Evolutionary conservation across 2,113 vertebrate genomes (phyloP).

Genomic region (Menidia beryllina): DNA sequence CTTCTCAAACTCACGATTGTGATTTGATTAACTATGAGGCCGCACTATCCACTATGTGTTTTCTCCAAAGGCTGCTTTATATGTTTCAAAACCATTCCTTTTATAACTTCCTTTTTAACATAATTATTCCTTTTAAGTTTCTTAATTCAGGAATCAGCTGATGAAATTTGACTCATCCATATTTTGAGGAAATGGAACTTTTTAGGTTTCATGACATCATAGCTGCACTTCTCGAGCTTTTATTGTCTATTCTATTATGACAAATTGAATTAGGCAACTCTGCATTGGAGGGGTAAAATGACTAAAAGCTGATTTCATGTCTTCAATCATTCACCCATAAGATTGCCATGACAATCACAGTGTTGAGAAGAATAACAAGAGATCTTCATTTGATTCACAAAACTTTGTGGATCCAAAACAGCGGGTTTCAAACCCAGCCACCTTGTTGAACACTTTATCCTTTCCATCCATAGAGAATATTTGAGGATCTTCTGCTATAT

Average conservation of each 20-base stretch:
- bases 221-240: conserved; percentile 7
- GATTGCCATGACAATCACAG: too few relatives aligned
- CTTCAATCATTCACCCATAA: too few relatives aligned
- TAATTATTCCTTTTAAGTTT: background rate
- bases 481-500: conserved; percentile 9
- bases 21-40: too few relatives aligned
- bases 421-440: conserved; percentile 6
- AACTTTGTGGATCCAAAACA: background rate
- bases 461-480: background rate
- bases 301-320: too few relatives aligned
- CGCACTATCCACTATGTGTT: background rate
- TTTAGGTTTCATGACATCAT: conserved; percentile 7
- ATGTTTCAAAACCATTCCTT: background rate
- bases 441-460: conserved; percentile 1
- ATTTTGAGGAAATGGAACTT: conserved; percentile 33
- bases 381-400: too few relatives aligned
- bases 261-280: background rate
- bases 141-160: conserved; percentile 3
- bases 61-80: background rate
- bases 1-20: too few relatives aligned
- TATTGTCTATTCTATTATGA: conserved; percentile 5
- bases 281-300: too few relatives aligned
- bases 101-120: too few relatives aligned
- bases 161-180: background rate
- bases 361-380: too few relatives aligned